Percentiles rank a stretch among this genome's conserved stretches.
Evolutionary conservation across 2,797 vertebrate species (phyloP).

Genomic region (Alcedo atthis): DNA sequence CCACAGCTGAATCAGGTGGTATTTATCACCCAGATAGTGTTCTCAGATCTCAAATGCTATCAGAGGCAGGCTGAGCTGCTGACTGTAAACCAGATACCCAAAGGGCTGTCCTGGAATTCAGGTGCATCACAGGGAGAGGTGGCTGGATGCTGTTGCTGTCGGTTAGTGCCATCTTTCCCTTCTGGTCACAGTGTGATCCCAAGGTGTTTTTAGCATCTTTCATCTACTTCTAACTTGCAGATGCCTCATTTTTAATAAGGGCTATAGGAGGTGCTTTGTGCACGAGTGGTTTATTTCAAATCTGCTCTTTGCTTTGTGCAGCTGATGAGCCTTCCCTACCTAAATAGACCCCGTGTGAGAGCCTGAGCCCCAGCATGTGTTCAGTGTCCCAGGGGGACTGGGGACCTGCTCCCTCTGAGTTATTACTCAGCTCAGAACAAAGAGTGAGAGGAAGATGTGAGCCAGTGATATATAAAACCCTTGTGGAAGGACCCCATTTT

Average conservation of each 20-base stretch:
- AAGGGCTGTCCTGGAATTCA: conserved; percentile 1
- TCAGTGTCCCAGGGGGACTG: background rate
- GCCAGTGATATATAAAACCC: background rate
- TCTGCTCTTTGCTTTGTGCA: background rate
- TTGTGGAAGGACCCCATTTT: background rate
- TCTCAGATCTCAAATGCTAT: background rate
- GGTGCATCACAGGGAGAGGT: background rate
- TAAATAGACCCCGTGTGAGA: background rate
- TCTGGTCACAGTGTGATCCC: background rate
- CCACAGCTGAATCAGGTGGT: conserved; percentile 38
- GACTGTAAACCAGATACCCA: background rate
- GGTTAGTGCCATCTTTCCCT: background rate
- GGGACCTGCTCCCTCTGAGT: background rate
- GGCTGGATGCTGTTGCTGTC: background rate
- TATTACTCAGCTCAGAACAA: background rate
- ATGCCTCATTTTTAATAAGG: background rate
- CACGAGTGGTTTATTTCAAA: background rate
- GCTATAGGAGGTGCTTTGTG: background rate
- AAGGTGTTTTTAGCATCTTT: background rate
- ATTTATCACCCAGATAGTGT: conserved; percentile 12
- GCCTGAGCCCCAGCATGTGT: background rate
- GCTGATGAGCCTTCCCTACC: background rate
- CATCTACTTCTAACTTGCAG: background rate
- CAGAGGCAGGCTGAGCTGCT: conserved; percentile 23
- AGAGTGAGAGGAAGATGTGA: background rate